phyloP scores from a whole-genome alignment of 2,113 vertebrate genomes.

The Puffinus mauretanicus region DNA sequence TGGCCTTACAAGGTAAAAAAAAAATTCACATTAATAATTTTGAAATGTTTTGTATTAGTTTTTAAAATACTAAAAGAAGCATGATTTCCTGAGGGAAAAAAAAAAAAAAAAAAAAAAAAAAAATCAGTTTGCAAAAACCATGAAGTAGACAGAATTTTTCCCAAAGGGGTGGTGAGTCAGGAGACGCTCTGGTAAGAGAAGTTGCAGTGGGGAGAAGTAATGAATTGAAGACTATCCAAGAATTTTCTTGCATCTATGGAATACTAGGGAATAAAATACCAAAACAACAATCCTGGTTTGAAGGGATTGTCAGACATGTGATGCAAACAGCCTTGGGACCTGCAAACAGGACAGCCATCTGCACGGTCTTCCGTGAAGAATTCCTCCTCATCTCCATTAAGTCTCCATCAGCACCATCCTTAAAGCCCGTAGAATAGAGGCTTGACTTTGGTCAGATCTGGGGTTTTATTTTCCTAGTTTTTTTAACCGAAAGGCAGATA shows the following conservation, averaged over 20 bases:
- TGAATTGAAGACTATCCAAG: background rate
- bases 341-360: background rate
- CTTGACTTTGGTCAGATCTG: background rate
- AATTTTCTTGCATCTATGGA: background rate
- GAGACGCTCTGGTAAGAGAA: background rate
- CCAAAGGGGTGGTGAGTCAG: background rate
- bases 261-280: background rate
- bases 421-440: background rate
- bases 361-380: rapidly evolving
- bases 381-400: background rate
- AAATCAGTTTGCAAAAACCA: background rate
- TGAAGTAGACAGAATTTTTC: background rate
- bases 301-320: background rate
- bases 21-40: background rate
- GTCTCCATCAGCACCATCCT: background rate
- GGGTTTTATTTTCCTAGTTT: background rate
- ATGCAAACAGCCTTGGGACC: background rate
- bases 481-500: background rate
- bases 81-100: background rate
- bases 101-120: background rate
- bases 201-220: background rate
- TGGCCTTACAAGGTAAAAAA: background rate
- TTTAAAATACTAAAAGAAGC: background rate
- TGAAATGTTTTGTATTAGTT: background rate
- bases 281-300: background rate